These are phyloP conservation scores for Bufo gargarizans DNA, from an alignment of 2,113 vertebrate species.

Conservation along the genomic window DNA sequence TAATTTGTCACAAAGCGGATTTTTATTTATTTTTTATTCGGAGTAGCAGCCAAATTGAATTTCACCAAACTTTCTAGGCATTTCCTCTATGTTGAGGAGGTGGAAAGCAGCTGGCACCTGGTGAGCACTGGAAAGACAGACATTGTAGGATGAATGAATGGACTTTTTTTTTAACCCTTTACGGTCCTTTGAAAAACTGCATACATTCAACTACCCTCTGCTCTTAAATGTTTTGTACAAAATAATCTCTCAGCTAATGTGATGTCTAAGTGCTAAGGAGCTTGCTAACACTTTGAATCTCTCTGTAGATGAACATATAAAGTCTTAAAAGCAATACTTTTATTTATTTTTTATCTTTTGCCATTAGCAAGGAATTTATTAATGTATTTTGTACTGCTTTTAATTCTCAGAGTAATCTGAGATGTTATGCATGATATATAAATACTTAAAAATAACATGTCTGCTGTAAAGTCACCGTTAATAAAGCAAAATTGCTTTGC, in stretches of 20 bases:
- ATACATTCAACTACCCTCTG: not conserved
- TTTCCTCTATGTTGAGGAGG: too few species aligned
- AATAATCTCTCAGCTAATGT: not conserved
- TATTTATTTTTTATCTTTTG: conserved; percentile 3
- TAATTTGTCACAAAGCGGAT: too few species aligned
- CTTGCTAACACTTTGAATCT: not conserved
- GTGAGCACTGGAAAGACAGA: too few species aligned
- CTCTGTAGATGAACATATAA: not conserved
- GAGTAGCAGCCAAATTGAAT: too few species aligned
- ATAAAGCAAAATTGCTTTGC: not conserved
- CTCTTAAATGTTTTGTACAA: not conserved
- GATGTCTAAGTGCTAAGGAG: not conserved
- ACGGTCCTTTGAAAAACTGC: too few species aligned
- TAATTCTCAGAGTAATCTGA: conserved; percentile 15
- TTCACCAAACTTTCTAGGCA: too few species aligned
- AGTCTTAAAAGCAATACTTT: not conserved
- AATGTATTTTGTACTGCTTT: not conserved
- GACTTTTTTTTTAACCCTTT: too few species aligned
- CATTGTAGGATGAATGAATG: too few species aligned
- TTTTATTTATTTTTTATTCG: too few species aligned
- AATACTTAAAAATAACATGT: not conserved
- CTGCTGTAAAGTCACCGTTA: conserved; percentile 16
- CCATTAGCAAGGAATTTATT: conserved; percentile 2
- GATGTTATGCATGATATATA: not conserved
- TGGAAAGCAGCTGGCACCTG: too few species aligned